These are phyloP conservation scores for Magallana angulata DNA, from an alignment of 1,140 invertebrate genomes.

Conservation along the genomic window DNA sequence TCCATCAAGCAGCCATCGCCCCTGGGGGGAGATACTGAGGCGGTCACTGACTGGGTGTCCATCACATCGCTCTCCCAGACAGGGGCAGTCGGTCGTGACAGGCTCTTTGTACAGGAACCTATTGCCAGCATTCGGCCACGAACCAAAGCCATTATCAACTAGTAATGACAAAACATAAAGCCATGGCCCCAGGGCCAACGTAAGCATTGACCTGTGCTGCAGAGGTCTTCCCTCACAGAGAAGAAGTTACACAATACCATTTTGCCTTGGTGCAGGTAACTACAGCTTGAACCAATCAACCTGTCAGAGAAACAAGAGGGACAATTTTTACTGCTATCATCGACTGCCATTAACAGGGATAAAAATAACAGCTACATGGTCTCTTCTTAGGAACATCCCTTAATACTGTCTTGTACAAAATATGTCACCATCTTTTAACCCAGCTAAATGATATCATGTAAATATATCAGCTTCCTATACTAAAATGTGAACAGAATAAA, in stretches of 20 bases:
- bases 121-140: background rate
- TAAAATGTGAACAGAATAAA: background rate
- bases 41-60: constrained; percentile 25
- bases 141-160: constrained; percentile 33
- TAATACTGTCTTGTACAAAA: background rate
- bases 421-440: constrained; percentile 5
- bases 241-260: background rate
- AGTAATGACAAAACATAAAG: constrained; percentile 37
- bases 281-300: constrained; percentile 37
- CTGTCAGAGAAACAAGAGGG: constrained; percentile 6
- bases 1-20: background rate
- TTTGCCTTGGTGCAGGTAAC: background rate
- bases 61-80: background rate
- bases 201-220: constrained; percentile 32
- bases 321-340: constrained; percentile 27
- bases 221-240: constrained; percentile 28
- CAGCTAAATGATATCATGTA: background rate
- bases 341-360: background rate
- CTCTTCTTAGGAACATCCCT: background rate
- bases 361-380: constrained; percentile 30
- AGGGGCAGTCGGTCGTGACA: constrained; percentile 15
- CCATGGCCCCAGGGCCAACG: constrained; percentile 21
- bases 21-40: background rate
- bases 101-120: constrained; percentile 7
- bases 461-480: background rate